These are phyloP conservation scores for Quadriops clusia DNA, from an alignment of 2,888 invertebrate genomes.

Conservation along the genomic window DNA sequence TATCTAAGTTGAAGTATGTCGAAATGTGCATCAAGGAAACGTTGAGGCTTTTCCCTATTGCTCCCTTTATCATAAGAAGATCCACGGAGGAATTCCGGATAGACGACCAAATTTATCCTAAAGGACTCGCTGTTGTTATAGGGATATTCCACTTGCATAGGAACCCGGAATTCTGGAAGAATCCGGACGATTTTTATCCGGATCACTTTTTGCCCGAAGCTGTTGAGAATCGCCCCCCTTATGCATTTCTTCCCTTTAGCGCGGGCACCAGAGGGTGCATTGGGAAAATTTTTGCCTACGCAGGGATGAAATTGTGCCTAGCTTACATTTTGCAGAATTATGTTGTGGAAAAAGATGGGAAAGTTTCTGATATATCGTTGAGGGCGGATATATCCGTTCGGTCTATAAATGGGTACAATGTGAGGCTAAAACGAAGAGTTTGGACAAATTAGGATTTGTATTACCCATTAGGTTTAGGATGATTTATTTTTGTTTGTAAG, in stretches of 20 bases:
- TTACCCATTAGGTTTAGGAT: no score
- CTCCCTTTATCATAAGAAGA: slow-evolving; percentile 23
- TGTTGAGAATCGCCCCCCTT: slow-evolving; percentile 21
- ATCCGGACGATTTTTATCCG: slow-evolving; percentile 27
- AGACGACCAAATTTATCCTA: no score
- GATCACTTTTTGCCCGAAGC: slow-evolving; percentile 28
- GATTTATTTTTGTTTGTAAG: no score
- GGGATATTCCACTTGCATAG: slow-evolving; percentile 25
- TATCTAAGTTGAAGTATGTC: slow-evolving; percentile 21
- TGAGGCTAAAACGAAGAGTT: background rate
- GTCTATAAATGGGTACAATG: slow-evolving; percentile 5
- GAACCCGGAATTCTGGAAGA: slow-evolving; percentile 23
- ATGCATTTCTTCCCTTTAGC: slow-evolving; percentile 27
- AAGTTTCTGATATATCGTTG: slow-evolving; percentile 7
- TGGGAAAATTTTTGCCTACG: slow-evolving; percentile 16
- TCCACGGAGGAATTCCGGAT: no score
- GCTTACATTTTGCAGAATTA: slow-evolving; percentile 8
- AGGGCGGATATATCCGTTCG: slow-evolving; percentile 11
- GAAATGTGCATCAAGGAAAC: slow-evolving; percentile 27
- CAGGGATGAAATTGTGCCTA: slow-evolving; percentile 5
- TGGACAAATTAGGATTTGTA: no score
- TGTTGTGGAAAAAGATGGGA: slow-evolving; percentile 8
- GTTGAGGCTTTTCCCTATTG: slow-evolving; percentile 25
- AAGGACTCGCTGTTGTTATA: no score
- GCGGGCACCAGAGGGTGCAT: slow-evolving; percentile 26